Conservation (phyloP, 2,113 vertebrate species). For the Uria lomvia region DNA sequence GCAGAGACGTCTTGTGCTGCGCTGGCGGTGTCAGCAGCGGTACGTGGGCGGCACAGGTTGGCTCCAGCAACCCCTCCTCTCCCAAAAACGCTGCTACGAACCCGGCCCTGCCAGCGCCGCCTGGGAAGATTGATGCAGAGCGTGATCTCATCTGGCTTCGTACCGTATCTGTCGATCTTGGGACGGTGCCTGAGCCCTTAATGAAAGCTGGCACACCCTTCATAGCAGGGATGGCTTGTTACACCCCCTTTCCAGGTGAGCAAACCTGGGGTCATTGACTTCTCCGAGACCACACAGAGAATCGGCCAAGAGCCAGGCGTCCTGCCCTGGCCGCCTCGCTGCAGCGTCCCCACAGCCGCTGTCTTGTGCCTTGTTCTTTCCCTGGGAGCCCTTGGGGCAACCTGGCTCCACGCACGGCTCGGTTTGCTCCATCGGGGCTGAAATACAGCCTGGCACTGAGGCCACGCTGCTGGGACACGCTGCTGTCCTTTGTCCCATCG, state of each 20-base stretch:
- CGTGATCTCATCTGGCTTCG: neutral
- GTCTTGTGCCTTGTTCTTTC: too few relatives aligned
- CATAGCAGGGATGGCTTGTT: neutral
- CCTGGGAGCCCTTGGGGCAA: neutral
- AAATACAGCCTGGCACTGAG: neutral
- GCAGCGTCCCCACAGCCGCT: neutral
- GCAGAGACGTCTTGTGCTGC: neutral
- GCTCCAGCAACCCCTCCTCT: neutral
- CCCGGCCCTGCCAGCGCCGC: neutral
- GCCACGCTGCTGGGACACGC: fast-evolving
- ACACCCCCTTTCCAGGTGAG: neutral
- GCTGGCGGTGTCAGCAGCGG: neutral
- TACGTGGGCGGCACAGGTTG: neutral
- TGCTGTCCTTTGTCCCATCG: neutral
- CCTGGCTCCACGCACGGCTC: neutral
- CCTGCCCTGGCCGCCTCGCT: neutral
- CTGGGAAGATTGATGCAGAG: neutral
- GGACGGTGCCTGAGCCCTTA: neutral
- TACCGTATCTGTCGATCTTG: neutral
- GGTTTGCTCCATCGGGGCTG: too few relatives aligned
- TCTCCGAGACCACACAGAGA: neutral
- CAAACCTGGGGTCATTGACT: neutral
- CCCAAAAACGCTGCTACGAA: neutral
- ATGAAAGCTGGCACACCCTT: neutral
- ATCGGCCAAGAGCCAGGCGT: fast-evolving